Base-by-base conservation (phyloP, 2,888 invertebrate genomes). In the Noctua fimbriata region DNA sequence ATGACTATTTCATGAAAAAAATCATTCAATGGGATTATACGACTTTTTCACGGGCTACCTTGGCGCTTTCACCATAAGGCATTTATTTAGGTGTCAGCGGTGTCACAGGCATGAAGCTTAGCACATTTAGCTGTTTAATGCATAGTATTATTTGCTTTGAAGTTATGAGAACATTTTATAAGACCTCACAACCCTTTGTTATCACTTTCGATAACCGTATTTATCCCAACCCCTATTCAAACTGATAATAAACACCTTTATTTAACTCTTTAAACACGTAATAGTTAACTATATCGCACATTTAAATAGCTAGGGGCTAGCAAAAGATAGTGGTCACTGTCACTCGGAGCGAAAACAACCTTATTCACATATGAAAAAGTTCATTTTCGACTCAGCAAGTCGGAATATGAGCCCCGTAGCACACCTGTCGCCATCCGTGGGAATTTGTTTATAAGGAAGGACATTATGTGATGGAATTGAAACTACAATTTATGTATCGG, bases 371-470 rank as follows among this genome's bases (percentile, higher is more conserved):
- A 0, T 0, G 0, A 66, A 80, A 88, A 74, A 63, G 75, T 76
- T 0, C 4, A 74, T 71, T 58, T 67, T 83, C 36, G 47, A 14
- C 16, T 47, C 5, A 3, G 24, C 75, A 76, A 49, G 28, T 41
- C 41, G 10, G 5, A 67, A 49, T 60, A 28, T 47, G 52, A 73
- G 83, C 73, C 69, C 77, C 76, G 58, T 60, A 71, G 79, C 89
- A 91, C 94, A 94, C 94, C 94, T 94, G 94, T 94, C 91, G 81
- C 49, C n/a, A 76, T 90, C 91, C 94, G 94, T 94, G 94, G 94
- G 94, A 94, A 94, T 89, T 85, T 88, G 79, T 73, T 83, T 83
- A 81, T 78, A 78, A 83, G 83, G 84, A 85, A 89, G 86, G 89
- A 88, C 84, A 75, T 85, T 83, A 83, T 89, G 89, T 89, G 88